These are phyloP conservation scores for Danio choprae DNA, from an alignment of 2,797 vertebrate genomes.

Conservation along the genomic window DNA sequence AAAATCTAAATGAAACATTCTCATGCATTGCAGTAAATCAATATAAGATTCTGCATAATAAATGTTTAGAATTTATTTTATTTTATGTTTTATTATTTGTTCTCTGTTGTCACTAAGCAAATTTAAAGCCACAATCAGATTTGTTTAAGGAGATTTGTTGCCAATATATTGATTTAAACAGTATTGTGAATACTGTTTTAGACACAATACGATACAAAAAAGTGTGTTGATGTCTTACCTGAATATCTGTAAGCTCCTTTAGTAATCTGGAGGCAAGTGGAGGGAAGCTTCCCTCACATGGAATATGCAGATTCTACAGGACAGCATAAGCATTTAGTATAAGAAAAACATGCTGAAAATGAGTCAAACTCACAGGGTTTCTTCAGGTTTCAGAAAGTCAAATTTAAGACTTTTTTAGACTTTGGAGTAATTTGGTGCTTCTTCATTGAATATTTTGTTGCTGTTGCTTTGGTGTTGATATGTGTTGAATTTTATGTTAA, in stretches of 20 bases:
- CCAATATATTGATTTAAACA: not conserved
- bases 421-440: too few species aligned
- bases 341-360: not conserved
- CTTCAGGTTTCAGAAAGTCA: too few species aligned
- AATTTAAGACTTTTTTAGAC: too few species aligned
- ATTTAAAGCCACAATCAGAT: not conserved
- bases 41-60: not conserved
- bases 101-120: too few species aligned
- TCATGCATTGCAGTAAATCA: not conserved
- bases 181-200: not conserved
- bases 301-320: slow-evolving; percentile 81
- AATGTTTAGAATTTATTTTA: not conserved
- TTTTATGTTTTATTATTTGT: not conserved
- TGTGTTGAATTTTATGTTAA: too few species aligned
- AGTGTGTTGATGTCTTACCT: slow-evolving; percentile 74
- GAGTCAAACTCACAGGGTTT: not conserved
- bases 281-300: slow-evolving; percentile 79
- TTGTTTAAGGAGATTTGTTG: not conserved
- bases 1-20: too few species aligned
- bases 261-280: slow-evolving; percentile 79
- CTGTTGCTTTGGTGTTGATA: too few species aligned
- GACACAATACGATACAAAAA: not conserved
- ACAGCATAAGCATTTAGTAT: slow-evolving; percentile 1
- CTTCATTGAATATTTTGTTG: too few species aligned
- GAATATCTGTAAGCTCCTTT: slow-evolving; percentile 84